Evolutionary conservation across 2,113 vertebrate genomes (phyloP).

Genomic region (Cynocephalus volans): DNA sequence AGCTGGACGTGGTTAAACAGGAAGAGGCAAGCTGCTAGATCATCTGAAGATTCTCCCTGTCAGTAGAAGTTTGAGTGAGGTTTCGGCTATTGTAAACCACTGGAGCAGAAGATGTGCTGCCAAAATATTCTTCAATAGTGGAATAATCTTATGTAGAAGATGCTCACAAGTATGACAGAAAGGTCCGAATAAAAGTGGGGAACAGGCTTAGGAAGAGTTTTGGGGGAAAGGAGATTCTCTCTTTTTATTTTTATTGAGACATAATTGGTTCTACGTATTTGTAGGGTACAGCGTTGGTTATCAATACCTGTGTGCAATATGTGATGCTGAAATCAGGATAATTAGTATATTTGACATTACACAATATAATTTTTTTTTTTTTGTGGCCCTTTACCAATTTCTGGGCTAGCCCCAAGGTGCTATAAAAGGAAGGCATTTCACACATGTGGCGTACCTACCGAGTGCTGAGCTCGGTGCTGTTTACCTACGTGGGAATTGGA

Average conservation of each 20-base stretch:
- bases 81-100: neutral
- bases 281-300: too few relatives aligned
- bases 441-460: neutral
- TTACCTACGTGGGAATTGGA: neutral
- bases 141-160: neutral
- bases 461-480: neutral
- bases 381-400: too few relatives aligned
- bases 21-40: neutral
- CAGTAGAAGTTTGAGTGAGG: neutral
- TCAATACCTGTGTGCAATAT: too few relatives aligned
- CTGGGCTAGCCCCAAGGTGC: neutral
- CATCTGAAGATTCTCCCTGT: neutral
- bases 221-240: neutral
- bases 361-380: too few relatives aligned
- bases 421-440: conserved; percentile 15
- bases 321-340: too few relatives aligned
- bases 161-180: neutral
- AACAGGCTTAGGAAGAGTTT: neutral
- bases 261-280: too few relatives aligned
- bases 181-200: neutral
- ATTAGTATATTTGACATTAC: too few relatives aligned
- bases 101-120: neutral
- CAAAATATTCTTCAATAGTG: neutral
- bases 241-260: too few relatives aligned
- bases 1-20: neutral